phyloP scores from a whole-genome alignment of 2,113 vertebrate species.

The Gymnocephalus cernua region DNA sequence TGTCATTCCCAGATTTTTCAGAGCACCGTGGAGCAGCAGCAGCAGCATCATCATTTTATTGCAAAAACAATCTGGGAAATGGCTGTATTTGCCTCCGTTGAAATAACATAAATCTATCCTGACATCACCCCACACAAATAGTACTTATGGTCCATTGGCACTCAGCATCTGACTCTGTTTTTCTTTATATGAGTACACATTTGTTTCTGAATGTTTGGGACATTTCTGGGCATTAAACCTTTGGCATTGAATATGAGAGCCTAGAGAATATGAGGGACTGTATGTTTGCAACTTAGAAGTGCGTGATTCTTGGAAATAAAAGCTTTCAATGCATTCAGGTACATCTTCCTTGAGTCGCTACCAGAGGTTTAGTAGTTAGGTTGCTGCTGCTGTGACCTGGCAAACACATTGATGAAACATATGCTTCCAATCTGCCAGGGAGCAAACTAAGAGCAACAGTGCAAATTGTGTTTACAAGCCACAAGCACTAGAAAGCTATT shows the following conservation, averaged over 20 bases:
- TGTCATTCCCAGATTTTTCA: constrained; percentile 39
- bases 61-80: background rate
- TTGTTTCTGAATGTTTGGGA: background rate
- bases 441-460: constrained; percentile 36
- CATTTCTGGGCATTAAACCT: constrained; percentile 5
- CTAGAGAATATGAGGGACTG: too few species aligned
- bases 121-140: background rate
- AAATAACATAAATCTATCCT: constrained; percentile 2
- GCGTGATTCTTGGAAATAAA: constrained; percentile 15
- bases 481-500: constrained; percentile 25
- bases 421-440: constrained; percentile 34
- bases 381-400: constrained; percentile 35
- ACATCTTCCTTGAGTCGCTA: constrained; percentile 10
- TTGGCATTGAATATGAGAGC: background rate
- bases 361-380: constrained; percentile 9
- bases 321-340: constrained; percentile 20
- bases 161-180: background rate
- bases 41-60: constrained; percentile 30
- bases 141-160: background rate
- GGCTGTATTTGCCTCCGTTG: background rate
- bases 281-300: background rate
- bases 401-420: constrained; percentile 33
- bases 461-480: constrained; percentile 57
- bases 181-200: background rate
- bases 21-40: constrained; percentile 5